A percentile compares a stretch with the other conserved stretches of the same genome.
Conservation (phyloP, 2,888 invertebrate genomes). For the Xestia ashworthii region DNA sequence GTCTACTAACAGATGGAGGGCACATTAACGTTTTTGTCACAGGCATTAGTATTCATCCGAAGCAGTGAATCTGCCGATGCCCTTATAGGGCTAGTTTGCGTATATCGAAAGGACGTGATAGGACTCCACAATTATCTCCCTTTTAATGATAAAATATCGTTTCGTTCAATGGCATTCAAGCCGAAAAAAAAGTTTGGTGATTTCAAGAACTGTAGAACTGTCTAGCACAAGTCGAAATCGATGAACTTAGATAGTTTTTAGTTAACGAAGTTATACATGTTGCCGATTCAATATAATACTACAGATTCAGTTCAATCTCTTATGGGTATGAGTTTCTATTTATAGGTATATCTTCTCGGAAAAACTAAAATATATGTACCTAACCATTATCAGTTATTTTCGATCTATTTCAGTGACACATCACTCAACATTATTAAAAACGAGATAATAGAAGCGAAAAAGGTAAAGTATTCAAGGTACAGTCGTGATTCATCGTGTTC, state of each 20-base stretch:
- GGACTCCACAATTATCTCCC: conserved; percentile 28
- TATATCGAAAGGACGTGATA: conserved; percentile 52
- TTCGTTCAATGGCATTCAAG: conserved; percentile 1
- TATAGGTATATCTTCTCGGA: neutral
- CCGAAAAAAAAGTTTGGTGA: neutral
- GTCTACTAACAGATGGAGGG: conserved; percentile 35
- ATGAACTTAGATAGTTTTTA: neutral
- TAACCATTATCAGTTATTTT: conserved; percentile 15
- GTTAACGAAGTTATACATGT: neutral
- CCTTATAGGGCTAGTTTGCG: conserved; percentile 58
- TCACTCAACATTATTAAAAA: conserved; percentile 25
- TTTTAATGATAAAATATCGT: conserved; percentile 26
- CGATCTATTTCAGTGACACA: conserved; percentile 40
- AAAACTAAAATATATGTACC: neutral
- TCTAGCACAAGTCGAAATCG: neutral
- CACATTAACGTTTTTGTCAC: conserved; percentile 53
- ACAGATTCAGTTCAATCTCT: neutral
- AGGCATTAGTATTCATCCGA: conserved; percentile 65
- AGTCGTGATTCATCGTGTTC: conserved; percentile 55
- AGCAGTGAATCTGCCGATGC: conserved; percentile 50
- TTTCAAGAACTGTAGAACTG: neutral
- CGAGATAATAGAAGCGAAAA: conserved; percentile 50
- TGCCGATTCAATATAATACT: neutral
- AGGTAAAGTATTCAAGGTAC: conserved; percentile 50
- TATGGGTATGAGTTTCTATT: neutral